phyloP scores from a whole-genome alignment of 2,888 invertebrate genomes.

The Ennomos quercinarius region DNA sequence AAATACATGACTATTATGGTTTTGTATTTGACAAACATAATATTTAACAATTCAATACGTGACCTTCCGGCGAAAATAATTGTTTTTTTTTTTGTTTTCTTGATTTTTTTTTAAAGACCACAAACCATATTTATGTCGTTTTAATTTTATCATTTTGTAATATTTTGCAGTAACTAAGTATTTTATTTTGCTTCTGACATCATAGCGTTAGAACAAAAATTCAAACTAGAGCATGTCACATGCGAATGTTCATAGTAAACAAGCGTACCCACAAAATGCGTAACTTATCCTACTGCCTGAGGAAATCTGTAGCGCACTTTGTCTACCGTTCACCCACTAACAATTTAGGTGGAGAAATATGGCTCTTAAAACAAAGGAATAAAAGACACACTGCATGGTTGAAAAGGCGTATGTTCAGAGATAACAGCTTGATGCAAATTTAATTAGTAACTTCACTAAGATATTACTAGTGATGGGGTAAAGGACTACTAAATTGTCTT shows the following conservation, averaged over 20 bases:
- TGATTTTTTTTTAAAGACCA: too few species aligned
- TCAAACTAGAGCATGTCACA: too few species aligned
- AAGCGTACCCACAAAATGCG: background rate
- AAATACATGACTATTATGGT: too few species aligned
- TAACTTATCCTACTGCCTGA: slow-evolving; percentile 1
- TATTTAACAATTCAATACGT: too few species aligned
- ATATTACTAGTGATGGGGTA: slow-evolving; percentile 34
- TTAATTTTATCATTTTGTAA: too few species aligned
- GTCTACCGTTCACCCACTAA: slow-evolving; percentile 6
- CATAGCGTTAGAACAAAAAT: too few species aligned
- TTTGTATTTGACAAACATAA: too few species aligned
- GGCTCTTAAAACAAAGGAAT: slow-evolving; percentile 31
- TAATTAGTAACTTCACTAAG: slow-evolving; percentile 53
- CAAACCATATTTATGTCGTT: background rate
- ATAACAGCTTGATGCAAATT: slow-evolving; percentile 54
- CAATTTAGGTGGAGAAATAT: slow-evolving; percentile 16
- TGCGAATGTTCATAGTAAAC: too few species aligned
- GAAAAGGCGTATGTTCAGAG: slow-evolving; percentile 38
- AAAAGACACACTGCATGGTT: slow-evolving; percentile 33
- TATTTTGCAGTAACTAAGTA: too few species aligned
- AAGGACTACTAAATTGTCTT: background rate
- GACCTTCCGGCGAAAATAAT: too few species aligned
- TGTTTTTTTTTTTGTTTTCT: too few species aligned
- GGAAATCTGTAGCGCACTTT: background rate
- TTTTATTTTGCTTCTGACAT: too few species aligned